Evolutionary conservation across 2,113 vertebrate species (phyloP).

Genomic region (Oreocharis arfaki): DNA sequence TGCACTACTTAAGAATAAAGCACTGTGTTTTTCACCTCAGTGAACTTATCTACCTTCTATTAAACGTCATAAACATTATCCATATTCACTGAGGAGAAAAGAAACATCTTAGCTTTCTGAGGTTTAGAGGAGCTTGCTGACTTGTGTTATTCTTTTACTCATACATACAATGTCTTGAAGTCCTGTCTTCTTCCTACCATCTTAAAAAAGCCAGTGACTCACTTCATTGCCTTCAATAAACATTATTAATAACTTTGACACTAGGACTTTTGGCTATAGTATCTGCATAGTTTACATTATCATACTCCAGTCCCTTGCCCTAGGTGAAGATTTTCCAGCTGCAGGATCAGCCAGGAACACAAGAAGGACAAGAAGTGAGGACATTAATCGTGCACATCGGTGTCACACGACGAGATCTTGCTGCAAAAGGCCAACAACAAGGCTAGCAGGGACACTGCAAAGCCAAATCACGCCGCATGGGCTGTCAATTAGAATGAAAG

Average conservation of each 20-base stretch:
- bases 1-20: background rate
- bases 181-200: background rate
- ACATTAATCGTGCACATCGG: fast-evolving
- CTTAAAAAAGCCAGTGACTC: background rate
- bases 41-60: background rate
- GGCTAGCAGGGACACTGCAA: fast-evolving
- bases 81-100: background rate
- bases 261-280: background rate
- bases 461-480: background rate
- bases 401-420: fast-evolving
- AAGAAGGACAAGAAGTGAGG: background rate
- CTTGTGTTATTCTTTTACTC: background rate
- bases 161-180: background rate
- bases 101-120: background rate
- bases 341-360: background rate
- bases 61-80: background rate
- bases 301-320: background rate
- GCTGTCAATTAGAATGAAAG: background rate
- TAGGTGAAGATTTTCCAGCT: background rate
- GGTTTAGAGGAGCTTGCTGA: background rate
- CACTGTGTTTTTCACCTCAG: background rate
- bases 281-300: background rate
- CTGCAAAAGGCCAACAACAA: background rate
- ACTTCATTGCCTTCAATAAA: background rate
- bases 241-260: background rate